These are phyloP conservation scores for Chionodraco myersi DNA, from an alignment of 2,113 vertebrate species.

Conservation along the genomic window DNA sequence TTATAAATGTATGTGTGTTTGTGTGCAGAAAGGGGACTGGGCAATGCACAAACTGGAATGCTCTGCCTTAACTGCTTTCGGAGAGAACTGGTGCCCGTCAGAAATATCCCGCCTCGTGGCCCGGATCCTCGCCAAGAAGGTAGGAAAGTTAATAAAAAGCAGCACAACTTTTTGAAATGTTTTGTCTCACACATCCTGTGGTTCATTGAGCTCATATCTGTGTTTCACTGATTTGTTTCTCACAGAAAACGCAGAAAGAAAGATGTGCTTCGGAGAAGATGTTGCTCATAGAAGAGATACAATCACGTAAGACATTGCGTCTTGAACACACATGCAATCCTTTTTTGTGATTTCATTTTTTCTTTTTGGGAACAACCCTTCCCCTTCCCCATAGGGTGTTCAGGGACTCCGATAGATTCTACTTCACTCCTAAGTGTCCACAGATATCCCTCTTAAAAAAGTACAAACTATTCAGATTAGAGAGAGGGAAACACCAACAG, in stretches of 20 bases:
- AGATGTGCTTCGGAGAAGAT: conserved; percentile 89
- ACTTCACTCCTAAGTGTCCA: conserved; percentile 14
- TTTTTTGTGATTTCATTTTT: neutral
- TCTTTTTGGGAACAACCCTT: neutral
- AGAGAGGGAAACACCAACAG: neutral
- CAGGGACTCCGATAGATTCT: neutral
- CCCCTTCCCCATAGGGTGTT: neutral
- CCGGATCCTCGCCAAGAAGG: conserved; percentile 93
- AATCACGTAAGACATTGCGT: conserved; percentile 89
- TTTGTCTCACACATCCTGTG: neutral
- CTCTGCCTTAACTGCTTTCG: conserved; percentile 89
- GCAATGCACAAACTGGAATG: conserved; percentile 97
- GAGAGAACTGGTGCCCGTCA: conserved; percentile 93
- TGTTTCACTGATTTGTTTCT: neutral
- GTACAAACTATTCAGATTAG: conserved; percentile 30
- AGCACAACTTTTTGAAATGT: neutral
- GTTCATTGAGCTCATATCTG: neutral
- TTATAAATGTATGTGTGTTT: conserved; percentile 17
- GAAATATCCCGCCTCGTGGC: conserved; percentile 92
- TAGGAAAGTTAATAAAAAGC: conserved; percentile 68
- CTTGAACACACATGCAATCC: neutral
- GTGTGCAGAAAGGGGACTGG: conserved; percentile 91
- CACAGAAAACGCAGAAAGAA: conserved; percentile 89
- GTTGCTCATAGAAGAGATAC: conserved; percentile 88
- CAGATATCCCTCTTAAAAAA: conserved; percentile 34